These are phyloP conservation scores for Sylvilagus bachmani DNA, from an alignment of 2,113 vertebrate species.

Conservation along the genomic window DNA sequence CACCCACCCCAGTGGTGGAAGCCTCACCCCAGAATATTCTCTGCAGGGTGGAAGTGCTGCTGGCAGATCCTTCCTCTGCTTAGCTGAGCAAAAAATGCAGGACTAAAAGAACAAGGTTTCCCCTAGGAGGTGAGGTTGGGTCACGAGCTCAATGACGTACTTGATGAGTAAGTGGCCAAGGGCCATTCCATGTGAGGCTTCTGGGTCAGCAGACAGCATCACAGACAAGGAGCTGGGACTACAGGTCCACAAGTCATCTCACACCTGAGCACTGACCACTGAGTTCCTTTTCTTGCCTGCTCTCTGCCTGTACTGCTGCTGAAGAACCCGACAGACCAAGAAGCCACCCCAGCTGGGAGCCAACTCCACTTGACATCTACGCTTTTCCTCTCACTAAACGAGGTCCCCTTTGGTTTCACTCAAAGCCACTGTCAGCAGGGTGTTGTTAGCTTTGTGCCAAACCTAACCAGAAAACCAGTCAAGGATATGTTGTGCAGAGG, in stretches of 20 bases:
- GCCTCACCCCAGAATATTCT: slow-evolving; percentile 2
- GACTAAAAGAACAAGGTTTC: not conserved
- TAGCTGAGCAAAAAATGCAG: not conserved
- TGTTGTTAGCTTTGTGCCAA: not conserved
- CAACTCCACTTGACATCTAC: not conserved
- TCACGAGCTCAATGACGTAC: not conserved
- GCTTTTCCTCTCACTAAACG: not conserved
- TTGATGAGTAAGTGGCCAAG: not conserved
- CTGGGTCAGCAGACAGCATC: not conserved
- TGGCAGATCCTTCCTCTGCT: not conserved
- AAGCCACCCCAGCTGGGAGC: not conserved
- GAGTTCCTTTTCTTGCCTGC: slow-evolving; percentile 9
- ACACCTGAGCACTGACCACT: not conserved
- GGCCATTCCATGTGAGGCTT: not conserved
- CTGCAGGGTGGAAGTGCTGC: not conserved
- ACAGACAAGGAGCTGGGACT: not conserved
- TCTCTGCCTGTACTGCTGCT: not conserved
- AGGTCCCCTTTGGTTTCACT: not conserved
- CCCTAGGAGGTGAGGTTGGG: not conserved
- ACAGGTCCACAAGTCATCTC: not conserved
- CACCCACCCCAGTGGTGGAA: not conserved
- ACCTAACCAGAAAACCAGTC: not conserved
- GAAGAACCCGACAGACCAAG: not conserved
- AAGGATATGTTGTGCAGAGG: not conserved
- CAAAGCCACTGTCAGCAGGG: not conserved